Conservation (phyloP, 2,888 invertebrate genomes). For the Chymomyza procnemis region DNA sequence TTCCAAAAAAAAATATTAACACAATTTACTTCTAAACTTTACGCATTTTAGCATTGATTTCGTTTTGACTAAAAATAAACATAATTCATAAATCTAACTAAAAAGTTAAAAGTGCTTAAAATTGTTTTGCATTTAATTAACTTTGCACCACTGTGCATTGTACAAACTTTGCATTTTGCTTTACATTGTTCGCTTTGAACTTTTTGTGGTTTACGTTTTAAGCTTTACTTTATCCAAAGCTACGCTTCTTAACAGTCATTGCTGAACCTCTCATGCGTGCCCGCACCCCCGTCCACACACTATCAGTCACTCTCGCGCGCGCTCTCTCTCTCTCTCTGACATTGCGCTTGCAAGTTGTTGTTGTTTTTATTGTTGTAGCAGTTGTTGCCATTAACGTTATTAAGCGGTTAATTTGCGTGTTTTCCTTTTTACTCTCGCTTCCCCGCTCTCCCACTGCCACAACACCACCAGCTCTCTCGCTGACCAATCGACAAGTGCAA, state of each 20-base stretch:
- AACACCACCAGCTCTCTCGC: too few relatives aligned
- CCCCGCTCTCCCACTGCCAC: conserved; percentile 11
- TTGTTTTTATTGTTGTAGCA: conserved; percentile 4
- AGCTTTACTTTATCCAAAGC: conserved; percentile 15
- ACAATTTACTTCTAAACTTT: too few relatives aligned
- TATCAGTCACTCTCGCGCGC: conserved; percentile 27
- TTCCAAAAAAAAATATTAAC: too few relatives aligned
- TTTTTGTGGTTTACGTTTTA: background rate
- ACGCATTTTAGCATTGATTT: too few relatives aligned
- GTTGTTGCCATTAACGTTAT: conserved; percentile 22
- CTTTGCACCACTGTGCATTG: too few relatives aligned
- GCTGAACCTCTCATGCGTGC: conserved; percentile 19
- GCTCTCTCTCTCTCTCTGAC: conserved; percentile 22
- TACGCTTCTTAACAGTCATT: conserved; percentile 35
- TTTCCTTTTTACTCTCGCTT: conserved; percentile 19
- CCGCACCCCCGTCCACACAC: too few relatives aligned
- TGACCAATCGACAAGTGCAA: conserved; percentile 17
- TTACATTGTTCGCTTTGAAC: background rate
- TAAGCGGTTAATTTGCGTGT: conserved; percentile 51
- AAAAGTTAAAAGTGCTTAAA: too few relatives aligned
- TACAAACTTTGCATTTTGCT: conserved; percentile 23
- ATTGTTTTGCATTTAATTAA: too few relatives aligned
- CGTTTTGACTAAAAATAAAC: too few relatives aligned
- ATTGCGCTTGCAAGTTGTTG: conserved; percentile 7
- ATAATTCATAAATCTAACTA: too few relatives aligned